A percentile compares a stretch with the other conserved stretches of the same genome.
These are phyloP conservation scores for Amblyopsis rosae DNA, from an alignment of 2,113 vertebrate species.

Conservation along the genomic window DNA sequence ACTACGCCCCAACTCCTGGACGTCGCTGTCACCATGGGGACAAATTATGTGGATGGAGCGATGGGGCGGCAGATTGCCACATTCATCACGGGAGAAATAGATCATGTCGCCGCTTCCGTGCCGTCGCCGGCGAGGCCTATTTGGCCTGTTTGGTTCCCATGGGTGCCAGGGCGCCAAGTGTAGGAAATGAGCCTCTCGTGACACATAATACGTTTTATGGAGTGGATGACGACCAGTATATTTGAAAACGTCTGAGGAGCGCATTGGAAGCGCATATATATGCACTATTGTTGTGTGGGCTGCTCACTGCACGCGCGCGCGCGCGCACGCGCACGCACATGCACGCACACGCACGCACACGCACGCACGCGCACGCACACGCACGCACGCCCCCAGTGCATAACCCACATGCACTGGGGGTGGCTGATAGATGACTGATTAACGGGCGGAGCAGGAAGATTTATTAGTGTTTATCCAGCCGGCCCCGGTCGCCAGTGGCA, in stretches of 20 bases:
- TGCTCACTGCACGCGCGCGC: neutral
- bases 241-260: conserved; percentile 27
- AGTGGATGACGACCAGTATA: conserved; percentile 47
- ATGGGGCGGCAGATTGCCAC: conserved; percentile 72
- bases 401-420: conserved; percentile 8
- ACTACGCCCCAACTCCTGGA: conserved; percentile 1
- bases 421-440: conserved; percentile 30
- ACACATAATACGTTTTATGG: conserved; percentile 68
- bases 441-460: conserved; percentile 9
- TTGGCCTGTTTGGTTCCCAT: conserved; percentile 48
- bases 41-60: conserved; percentile 73
- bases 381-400: no score
- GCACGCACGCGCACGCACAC: no score
- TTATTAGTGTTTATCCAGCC: conserved; percentile 21
- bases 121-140: conserved; percentile 14
- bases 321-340: neutral
- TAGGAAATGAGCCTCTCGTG: conserved; percentile 72
- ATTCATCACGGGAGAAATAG: conserved; percentile 75
- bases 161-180: conserved; percentile 52
- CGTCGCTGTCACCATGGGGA: conserved; percentile 63
- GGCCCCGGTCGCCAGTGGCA: conserved; percentile 10
- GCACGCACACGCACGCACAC: no score
- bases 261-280: neutral
- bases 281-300: neutral
- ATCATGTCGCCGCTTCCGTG: conserved; percentile 66